phyloP scores from a whole-genome alignment of 1,140 invertebrate genomes.

The Geopemphigus sp. region DNA sequence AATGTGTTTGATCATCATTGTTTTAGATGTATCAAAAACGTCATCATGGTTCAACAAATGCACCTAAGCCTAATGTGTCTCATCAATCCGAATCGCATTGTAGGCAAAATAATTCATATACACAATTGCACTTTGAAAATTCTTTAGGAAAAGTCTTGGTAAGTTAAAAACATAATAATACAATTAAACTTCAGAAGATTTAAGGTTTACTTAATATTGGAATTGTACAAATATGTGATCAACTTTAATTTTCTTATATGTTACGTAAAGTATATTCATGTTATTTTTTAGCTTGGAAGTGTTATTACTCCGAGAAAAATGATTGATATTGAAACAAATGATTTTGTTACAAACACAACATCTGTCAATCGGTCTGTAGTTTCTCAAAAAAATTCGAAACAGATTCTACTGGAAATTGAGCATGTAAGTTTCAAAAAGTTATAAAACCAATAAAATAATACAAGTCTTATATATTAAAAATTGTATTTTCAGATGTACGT shows the following conservation, averaged over 20 bases:
- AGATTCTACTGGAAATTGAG: slow-evolving; percentile 49
- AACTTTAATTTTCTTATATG: background rate
- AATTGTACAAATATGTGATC: too few species aligned
- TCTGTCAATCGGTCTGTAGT: background rate
- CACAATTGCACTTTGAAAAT: slow-evolving; percentile 53
- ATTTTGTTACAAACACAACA: background rate
- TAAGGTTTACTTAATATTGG: too few species aligned
- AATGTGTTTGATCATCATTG: too few species aligned
- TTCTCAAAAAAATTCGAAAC: slow-evolving; percentile 44
- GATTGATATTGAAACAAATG: slow-evolving; percentile 49
- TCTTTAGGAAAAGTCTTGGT: slow-evolving; percentile 53
- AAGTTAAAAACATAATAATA: background rate
- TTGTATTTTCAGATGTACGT: slow-evolving; percentile 25
- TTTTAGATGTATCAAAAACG: slow-evolving; percentile 41
- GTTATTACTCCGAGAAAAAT: slow-evolving; percentile 50
- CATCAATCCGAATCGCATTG: slow-evolving; percentile 1
- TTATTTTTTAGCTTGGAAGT: slow-evolving; percentile 49
- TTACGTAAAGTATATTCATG: background rate
- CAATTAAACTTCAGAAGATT: too few species aligned
- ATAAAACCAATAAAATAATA: background rate
- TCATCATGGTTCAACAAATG: slow-evolving; percentile 24
- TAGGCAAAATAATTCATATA: slow-evolving; percentile 50
- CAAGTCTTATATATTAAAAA: background rate
- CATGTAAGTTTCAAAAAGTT: slow-evolving; percentile 25
- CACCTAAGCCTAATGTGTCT: background rate